A percentile compares a stretch with the other conserved stretches of the same genome.
phyloP scores from a whole-genome alignment of 2,113 vertebrate genomes.

The Cynopterus brachyotis region DNA sequence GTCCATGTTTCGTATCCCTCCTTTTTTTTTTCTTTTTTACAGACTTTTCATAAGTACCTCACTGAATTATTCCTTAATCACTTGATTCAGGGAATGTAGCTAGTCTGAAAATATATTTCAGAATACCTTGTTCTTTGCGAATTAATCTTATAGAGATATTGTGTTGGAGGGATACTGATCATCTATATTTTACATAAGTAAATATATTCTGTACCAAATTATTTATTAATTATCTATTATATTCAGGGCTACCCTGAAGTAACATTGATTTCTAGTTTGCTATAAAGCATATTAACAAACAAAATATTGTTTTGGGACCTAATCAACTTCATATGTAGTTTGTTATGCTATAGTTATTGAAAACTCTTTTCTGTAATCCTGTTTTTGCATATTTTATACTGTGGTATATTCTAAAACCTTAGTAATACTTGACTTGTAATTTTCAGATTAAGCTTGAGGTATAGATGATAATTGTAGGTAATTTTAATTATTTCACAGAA shows the following conservation, averaged over 20 bases:
- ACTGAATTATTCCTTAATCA: neutral
- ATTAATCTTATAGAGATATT: neutral
- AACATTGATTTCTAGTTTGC: neutral
- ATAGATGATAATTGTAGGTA: neutral
- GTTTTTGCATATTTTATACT: constrained; percentile 16
- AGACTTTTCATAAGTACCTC: neutral
- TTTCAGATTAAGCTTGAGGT: neutral
- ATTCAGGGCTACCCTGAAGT: neutral
- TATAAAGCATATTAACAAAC: neutral
- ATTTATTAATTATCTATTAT: neutral
- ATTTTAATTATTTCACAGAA: constrained; percentile 24
- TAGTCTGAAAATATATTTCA: constrained; percentile 22
- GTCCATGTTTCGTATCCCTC: neutral
- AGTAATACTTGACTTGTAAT: constrained; percentile 35
- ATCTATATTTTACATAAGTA: neutral
- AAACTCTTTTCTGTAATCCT: neutral
- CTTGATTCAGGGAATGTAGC: neutral
- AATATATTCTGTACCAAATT: constrained; percentile 19
- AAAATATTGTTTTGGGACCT: neutral
- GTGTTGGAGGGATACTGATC: neutral
- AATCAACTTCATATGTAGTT: neutral
- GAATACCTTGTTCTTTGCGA: neutral
- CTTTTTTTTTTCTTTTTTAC: neutral
- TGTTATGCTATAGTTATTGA: neutral
- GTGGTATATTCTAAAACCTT: neutral